Base-by-base conservation (phyloP, 2,888 invertebrate genomes). In the Xylocampa areola region DNA sequence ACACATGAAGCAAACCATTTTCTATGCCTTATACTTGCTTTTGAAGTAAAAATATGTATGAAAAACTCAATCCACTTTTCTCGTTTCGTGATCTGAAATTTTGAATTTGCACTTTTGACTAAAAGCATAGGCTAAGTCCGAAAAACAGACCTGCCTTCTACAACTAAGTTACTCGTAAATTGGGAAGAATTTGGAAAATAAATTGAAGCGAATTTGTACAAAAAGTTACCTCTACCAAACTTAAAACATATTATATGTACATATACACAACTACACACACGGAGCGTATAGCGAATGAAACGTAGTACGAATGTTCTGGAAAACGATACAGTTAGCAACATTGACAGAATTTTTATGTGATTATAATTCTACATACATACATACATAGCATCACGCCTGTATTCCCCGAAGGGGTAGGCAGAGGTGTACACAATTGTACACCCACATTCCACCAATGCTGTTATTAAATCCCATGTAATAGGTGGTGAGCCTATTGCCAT, bases 201-300 rank as follows among this genome's bases (percentile, higher is more conserved):
- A 47, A 33, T 17, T 13, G 30, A 45, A 68, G 67, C 60, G 8
- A 54, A 39, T 55, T 66, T 48, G 47, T 53, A 68, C 49, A 66
- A 59, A 49, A 49, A 40, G 33, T 57, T 50, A 59, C 63, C 48
- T 52, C 60, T 75, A 77, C 61, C 62, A 69, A 63, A 77, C 48
- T 37, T 21, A 40, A 69, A 63, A 77, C 48, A 40, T 21, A 40
- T 36, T 44, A 62, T 44, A 62, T 65, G 29, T 59, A 59, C 40
- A 61, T 37, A 54, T 25, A 61, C 30, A 58, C 47, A 44, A 21
- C 37, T 47, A 69, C 54, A 8, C 19, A 59, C 48, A 54, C 58
- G 41, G 13, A 39, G 33, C 33, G 13, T 25, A 40, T 45, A 69
- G 33, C 41, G 35, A 27, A 16, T 35, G 54, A 27, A 11, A 11